A percentile compares a stretch with the other conserved stretches of the same genome.
phyloP scores from a whole-genome alignment of 23 tunicate species.

The Trididemnum nubilum region DNA sequence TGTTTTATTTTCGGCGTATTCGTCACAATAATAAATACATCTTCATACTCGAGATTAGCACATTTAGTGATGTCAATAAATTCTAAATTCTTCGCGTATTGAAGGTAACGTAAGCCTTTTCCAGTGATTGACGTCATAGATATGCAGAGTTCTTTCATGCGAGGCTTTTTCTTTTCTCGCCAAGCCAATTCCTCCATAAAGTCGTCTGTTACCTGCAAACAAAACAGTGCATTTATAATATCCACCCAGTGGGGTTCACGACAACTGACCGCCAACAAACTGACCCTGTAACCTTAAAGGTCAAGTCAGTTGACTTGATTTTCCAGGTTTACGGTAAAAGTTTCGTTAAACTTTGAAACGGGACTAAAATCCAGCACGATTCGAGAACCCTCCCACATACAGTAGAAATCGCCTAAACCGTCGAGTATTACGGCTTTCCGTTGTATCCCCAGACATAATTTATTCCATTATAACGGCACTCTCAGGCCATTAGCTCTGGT shows the following conservation, averaged over 20 bases:
- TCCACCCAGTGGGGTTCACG: too few relatives aligned
- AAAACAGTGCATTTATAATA: not conserved
- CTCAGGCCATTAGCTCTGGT: too few relatives aligned
- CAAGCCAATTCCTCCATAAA: not conserved
- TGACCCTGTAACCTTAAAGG: too few relatives aligned
- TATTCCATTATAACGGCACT: too few relatives aligned
- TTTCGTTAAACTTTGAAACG: too few relatives aligned
- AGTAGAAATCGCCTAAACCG: too few relatives aligned
- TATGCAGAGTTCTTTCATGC: not conserved
- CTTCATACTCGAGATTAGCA: not conserved
- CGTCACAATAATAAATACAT: not conserved
- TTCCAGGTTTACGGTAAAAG: too few relatives aligned
- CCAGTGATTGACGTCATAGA: slow-evolving; percentile 27
- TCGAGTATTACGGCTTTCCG: too few relatives aligned
- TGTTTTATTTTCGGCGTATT: not conserved
- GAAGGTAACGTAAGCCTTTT: not conserved
- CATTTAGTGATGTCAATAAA: slow-evolving; percentile 4
- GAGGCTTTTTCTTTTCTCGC: slow-evolving; percentile 20
- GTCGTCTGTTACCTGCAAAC: slow-evolving; percentile 14
- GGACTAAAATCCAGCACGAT: too few relatives aligned
- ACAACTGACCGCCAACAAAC: too few relatives aligned
- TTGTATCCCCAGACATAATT: too few relatives aligned
- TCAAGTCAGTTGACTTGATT: not conserved
- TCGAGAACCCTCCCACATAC: too few relatives aligned
- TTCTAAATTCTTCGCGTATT: not conserved